Evolutionary conservation across 2,888 invertebrate genomes (phyloP), one percentile per base, ranked within the genome.

Genomic region (Morpho helenor): DNA sequence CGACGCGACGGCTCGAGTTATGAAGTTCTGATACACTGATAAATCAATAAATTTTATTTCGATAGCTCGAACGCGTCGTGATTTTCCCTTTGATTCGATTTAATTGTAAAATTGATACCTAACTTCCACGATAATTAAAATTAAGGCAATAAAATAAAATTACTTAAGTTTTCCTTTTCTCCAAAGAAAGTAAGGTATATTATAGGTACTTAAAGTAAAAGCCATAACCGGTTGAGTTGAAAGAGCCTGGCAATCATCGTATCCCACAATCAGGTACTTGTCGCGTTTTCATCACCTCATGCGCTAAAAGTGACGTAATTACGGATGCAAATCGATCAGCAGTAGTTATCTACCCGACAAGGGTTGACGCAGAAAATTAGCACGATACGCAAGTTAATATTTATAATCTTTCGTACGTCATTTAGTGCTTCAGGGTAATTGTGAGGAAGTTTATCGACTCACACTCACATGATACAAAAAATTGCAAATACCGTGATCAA

Each of bases 271-370:
- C 86, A 81, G 80, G 80, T 79, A 86, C 87, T 87, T 87, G 87
- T 85, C 86, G 87, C 83, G 77, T 85, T 90, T 89, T 88, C 90
- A 88, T 90, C 89, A 87, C 87, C 85, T 87, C 83, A 77, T 68
- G 76, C 73, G 82, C 82, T 84, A 84, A 84, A 87, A 86, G 86
- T 88, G 87, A 88, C 81, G 87, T 85, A 85, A 90, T 90, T 89
- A 89, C 77, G 79, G 83, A 90, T 90, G 90, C 89, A 90, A 89
- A 89, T 90, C 86, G 87, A 87, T 88, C 85, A 83, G 79, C 77
- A 77, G 79, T 83, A 85, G 84, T 87, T 88, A 90, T 85, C 87
- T 79, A 70, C 77, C 74, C 80, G 78, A 77, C 77, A 82, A 81
- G 83, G 83, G 82, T 84, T 84, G 84, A 86, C 83, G 84, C 79